Evolutionary conservation across 2,797 vertebrate genomes (phyloP), one percentile per base, ranked within the genome.

Genomic region (Hemitrygon akajei): DNA sequence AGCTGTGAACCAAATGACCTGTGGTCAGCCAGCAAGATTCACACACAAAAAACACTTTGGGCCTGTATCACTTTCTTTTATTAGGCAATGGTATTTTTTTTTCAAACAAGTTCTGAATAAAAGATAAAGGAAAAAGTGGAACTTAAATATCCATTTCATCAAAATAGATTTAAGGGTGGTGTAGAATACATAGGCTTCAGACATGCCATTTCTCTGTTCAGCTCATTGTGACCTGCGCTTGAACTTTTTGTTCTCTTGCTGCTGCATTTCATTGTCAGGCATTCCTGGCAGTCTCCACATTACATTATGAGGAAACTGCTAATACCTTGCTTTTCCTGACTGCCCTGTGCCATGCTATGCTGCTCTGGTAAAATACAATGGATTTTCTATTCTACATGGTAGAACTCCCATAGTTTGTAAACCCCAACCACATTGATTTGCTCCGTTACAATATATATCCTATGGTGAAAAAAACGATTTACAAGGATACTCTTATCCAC

Each of bases 361-460:
- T 86, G 94, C 66, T 76, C 63, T 94, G 82, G 94, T 93, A 94
- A 20, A 95, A 95, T 95, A 95, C 95, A 94, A 82, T 95, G 95
- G 93, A 94, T 95, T 96, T 96, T 95, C 95, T 96, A 94, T 93
- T 93, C 91, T 93, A 95, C 95, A 95, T 84, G 94, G 95, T 94
- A 94, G 95, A 95, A 95, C 94, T 96, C 95, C 95, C 95, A 95
- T 94, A 96, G 95, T 96, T 97, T 96, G 96, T 95, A 95, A 75
- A 96, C 95, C 96, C 96, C 97, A 95, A 84, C 95, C 95, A 95
- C 95, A 96, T 95, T 95, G 96, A 96, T 95, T 96, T 95, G 95
- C 95, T 96, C 96, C 95, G 96, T 94, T 96, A 96, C 96, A 95
- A 95, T 97, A 95, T 95, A 96, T 95, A 96, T 96, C 96, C 96